Percentiles rank a stretch among this genome's conserved stretches.
Conservation (phyloP, 1,140 invertebrate genomes). For the Bemisia tabaci region DNA sequence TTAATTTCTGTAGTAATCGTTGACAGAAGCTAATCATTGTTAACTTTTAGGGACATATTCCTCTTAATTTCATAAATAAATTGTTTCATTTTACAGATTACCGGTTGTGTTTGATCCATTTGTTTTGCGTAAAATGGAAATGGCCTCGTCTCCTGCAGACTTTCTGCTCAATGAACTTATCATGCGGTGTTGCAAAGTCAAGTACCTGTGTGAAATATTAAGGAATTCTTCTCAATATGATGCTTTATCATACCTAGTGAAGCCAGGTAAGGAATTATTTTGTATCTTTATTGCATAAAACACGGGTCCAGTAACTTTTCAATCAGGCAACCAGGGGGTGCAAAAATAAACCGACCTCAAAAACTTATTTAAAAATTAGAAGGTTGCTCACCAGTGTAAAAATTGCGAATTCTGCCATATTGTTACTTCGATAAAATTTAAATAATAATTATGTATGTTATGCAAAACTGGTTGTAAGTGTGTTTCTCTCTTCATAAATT, state of each 20-base stretch:
- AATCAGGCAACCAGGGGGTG: too few relatives aligned
- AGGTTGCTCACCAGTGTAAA: too few relatives aligned
- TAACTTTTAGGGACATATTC: neutral
- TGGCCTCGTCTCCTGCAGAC: neutral
- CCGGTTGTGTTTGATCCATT: neutral
- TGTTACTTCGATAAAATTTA: too few relatives aligned
- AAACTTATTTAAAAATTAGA: too few relatives aligned
- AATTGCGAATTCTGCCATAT: too few relatives aligned
- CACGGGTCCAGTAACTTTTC: too few relatives aligned
- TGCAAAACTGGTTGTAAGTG: too few relatives aligned
- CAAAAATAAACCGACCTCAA: too few relatives aligned
- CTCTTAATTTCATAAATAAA: too few relatives aligned
- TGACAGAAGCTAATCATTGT: neutral
- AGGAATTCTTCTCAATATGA: neutral
- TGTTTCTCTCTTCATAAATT: too few relatives aligned
- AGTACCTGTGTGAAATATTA: neutral
- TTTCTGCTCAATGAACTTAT: neutral
- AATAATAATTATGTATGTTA: too few relatives aligned
- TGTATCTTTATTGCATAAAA: too few relatives aligned
- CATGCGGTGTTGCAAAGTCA: neutral
- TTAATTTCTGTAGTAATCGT: neutral
- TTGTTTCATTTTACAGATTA: neutral
- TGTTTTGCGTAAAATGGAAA: neutral
- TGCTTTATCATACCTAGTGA: neutral
- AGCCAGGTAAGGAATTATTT: neutral